Evolutionary conservation across 2,888 invertebrate genomes (phyloP), one percentile per base, ranked within the genome.

Genomic region (Plagiodera versicolora): DNA sequence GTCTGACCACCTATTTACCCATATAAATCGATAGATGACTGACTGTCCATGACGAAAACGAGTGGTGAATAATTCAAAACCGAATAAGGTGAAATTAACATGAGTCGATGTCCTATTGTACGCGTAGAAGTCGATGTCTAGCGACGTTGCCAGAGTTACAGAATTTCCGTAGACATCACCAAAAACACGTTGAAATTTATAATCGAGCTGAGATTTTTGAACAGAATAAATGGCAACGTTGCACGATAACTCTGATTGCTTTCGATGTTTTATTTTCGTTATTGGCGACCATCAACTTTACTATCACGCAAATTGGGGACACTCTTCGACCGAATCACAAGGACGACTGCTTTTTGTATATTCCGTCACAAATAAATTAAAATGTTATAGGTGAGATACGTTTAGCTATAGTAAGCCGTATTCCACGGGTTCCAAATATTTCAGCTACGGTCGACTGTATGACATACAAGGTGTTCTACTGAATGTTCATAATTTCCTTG

Each of bases 301-400:
- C 46, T 46, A 16, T 53, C 44, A 53, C 44, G 53, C 44, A 47
- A 62, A 62, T 58, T 55, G 61, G 58, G 61, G 58, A 58, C 61
- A 61, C 52, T 46, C 54, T 58, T 32, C 46, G 50, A 50, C 55
- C 51, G 58, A 58, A 58, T 19, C 44, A 55, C 61, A 62, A 62
- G 61, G 61, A 58, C 61, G 61, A 58, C 61, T 17, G 35, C 55
- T 62, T 57, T 24, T 55, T 14, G 39, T 11, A 14, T 47, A 45
- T 51, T 51, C 58, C 55, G 55, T 57, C 50, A 52, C 44, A 51
- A 50, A 58, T 58, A 54, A 57, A 56, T 50, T 58, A 61, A 58
- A 61, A 54, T 58, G 53, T 52, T 48, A 52, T 52, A 30, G 19
- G 52, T 52, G n/a, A 45, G 20, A 56, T 56, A 18, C 8, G 32